Conservation (phyloP, 2,888 invertebrate species). For the Idaea biselata region DNA sequence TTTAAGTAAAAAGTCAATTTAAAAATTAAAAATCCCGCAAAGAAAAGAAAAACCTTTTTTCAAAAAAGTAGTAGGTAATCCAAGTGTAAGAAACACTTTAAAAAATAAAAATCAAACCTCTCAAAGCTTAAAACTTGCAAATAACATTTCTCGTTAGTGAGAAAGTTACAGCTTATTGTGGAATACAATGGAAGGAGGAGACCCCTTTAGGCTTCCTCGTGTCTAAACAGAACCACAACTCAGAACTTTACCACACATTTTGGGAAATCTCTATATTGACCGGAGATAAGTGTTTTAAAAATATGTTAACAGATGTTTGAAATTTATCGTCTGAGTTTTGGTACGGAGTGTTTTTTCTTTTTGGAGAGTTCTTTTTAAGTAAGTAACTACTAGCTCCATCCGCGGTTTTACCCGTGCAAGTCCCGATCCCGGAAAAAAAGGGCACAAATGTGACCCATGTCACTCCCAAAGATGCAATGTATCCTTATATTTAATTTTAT, state of each 20-base stretch:
- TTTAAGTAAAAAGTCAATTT: too few species aligned
- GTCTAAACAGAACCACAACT: constrained; percentile 45
- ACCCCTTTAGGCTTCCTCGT: constrained; percentile 55
- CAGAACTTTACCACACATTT: constrained; percentile 29
- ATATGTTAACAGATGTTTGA: not conserved
- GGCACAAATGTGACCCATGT: too few species aligned
- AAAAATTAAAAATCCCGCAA: not conserved
- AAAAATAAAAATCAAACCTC: too few species aligned
- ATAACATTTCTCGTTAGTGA: constrained; percentile 64
- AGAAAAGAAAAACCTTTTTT: not conserved
- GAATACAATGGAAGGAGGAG: constrained; percentile 72
- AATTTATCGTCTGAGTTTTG: not conserved
- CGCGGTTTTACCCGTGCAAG: too few species aligned
- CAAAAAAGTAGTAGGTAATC: too few species aligned
- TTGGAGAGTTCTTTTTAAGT: not conserved
- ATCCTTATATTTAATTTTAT: too few species aligned
- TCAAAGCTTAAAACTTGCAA: not conserved
- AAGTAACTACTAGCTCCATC: too few species aligned
- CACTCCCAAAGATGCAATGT: too few species aligned
- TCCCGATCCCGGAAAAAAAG: too few species aligned
- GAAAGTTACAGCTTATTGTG: constrained; percentile 74
- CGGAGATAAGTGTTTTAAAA: constrained; percentile 23
- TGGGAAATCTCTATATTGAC: constrained; percentile 28
- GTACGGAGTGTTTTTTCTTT: not conserved
- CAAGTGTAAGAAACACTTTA: too few species aligned